phyloP scores from a whole-genome alignment of 2,888 invertebrate species.

The Pteria penguin region DNA sequence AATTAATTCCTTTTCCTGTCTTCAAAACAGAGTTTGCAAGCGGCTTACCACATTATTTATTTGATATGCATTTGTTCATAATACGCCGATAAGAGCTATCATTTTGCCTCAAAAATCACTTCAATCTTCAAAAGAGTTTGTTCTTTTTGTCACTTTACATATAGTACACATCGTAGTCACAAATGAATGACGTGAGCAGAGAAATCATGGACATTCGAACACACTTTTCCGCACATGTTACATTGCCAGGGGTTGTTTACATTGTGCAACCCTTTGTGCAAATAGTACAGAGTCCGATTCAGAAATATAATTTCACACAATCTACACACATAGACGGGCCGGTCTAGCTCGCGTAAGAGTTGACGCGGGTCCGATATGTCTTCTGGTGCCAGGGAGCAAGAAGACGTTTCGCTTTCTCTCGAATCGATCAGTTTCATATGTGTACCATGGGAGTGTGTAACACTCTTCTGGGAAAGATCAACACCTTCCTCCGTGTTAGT shows the following conservation, averaged over 20 bases:
- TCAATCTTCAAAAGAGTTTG: too few species aligned
- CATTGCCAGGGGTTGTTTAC: conserved; percentile 98
- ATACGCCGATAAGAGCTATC: too few species aligned
- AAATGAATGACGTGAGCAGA: conserved; percentile 82
- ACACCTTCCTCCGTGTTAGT: neutral
- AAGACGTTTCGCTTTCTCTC: neutral
- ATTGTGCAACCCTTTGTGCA: conserved; percentile 98
- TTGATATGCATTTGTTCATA: too few species aligned
- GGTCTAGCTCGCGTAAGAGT: conserved; percentile 23
- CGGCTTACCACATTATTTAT: too few species aligned
- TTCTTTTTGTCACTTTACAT: too few species aligned
- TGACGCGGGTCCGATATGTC: conserved; percentile 23
- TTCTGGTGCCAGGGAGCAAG: neutral
- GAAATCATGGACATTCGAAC: conserved; percentile 97
- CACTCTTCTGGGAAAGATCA: neutral
- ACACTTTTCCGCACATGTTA: conserved; percentile 97
- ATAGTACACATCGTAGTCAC: conserved; percentile 13
- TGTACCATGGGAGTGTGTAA: neutral
- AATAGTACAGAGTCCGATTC: conserved; percentile 96
- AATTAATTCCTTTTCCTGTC: too few species aligned
- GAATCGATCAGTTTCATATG: neutral
- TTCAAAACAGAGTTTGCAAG: too few species aligned
- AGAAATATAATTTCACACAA: conserved; percentile 96
- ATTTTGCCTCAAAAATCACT: too few species aligned
- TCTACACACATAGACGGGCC: conserved; percentile 56